Percentiles rank a stretch among this genome's conserved stretches.
These are phyloP conservation scores for Cephalopterus ornatus DNA, from an alignment of 2,113 vertebrate genomes.

Conservation along the genomic window DNA sequence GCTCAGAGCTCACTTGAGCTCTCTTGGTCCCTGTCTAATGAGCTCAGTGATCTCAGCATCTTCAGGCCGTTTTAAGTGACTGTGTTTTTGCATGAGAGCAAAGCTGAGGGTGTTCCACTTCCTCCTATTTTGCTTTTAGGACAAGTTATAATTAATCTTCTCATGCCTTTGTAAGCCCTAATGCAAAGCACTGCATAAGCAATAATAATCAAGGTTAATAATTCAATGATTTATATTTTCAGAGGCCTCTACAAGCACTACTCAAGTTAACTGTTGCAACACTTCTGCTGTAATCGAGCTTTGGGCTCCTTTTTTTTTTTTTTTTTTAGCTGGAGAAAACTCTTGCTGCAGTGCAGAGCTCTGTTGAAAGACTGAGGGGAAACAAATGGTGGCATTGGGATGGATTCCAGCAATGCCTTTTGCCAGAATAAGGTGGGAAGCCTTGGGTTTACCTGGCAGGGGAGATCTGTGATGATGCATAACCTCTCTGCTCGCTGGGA, in stretches of 20 bases:
- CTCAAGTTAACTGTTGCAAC: background rate
- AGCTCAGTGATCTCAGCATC: background rate
- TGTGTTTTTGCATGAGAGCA: background rate
- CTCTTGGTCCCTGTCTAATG: background rate
- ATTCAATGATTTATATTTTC: background rate
- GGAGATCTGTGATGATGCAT: background rate
- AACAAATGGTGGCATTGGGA: background rate
- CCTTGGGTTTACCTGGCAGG: background rate
- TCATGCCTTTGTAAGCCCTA: background rate
- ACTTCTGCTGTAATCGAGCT: background rate
- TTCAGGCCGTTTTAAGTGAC: background rate
- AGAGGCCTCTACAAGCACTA: background rate
- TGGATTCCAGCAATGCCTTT: background rate
- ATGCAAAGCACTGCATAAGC: background rate
- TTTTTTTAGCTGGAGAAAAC: background rate
- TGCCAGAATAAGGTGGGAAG: background rate
- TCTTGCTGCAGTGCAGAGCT: background rate
- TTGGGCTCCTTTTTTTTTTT: background rate
- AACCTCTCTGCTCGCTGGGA: background rate
- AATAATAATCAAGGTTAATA: background rate
- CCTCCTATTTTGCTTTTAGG: constrained; percentile 2
- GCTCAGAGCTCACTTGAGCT: background rate
- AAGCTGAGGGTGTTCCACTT: background rate
- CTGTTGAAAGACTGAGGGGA: background rate
- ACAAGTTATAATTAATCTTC: background rate